Conservation (phyloP, 2,113 vertebrate genomes). For the Dipodomys stephensi region DNA sequence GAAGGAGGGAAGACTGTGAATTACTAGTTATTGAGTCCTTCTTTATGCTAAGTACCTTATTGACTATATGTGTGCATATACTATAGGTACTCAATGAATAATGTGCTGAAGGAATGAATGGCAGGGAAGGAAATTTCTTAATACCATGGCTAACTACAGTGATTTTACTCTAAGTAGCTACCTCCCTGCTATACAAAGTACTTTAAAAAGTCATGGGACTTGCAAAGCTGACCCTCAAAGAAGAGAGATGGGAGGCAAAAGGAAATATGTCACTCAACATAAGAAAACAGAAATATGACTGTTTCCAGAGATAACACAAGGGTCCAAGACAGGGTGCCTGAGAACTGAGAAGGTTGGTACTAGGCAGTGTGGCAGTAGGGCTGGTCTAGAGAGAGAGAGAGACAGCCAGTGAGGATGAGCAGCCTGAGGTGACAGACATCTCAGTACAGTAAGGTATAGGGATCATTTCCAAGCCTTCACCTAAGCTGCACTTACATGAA, state of each 20-base stretch:
- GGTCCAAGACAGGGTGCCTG: not conserved
- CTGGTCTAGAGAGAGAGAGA: not conserved
- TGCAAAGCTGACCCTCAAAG: not conserved
- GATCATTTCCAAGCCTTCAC: not conserved
- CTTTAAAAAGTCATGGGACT: not conserved
- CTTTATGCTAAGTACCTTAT: not conserved
- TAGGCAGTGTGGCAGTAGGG: too few relatives aligned
- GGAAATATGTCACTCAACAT: not conserved
- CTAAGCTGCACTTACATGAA: not conserved
- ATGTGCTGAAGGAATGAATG: not conserved
- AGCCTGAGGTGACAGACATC: not conserved
- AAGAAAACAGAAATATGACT: not conserved
- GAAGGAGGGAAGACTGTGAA: not conserved
- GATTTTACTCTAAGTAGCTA: not conserved
- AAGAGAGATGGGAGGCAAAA: not conserved
- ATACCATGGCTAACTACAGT: not conserved
- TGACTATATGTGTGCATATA: not conserved
- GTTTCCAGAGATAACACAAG: not conserved
- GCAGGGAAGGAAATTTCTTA: not conserved
- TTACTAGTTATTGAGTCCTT: slow-evolving; percentile 3
- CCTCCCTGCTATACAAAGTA: not conserved
- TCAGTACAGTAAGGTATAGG: not conserved
- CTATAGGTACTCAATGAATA: not conserved
- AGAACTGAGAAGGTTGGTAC: not conserved
- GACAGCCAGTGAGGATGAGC: not conserved